Base-by-base conservation (phyloP, 2,888 invertebrate species). In the Sericinus montela region DNA sequence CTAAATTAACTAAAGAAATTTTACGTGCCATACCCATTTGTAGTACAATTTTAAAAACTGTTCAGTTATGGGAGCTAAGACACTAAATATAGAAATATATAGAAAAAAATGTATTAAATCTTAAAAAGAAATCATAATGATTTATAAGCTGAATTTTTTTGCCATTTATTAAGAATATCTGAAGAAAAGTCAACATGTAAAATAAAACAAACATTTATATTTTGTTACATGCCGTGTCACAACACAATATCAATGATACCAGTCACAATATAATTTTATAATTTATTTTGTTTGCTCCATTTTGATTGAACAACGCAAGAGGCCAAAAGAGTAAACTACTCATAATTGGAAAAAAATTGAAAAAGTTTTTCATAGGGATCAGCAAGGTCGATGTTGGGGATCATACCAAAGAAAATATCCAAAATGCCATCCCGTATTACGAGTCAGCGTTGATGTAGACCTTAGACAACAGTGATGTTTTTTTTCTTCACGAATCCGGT, bases 381-480 rank as follows among this genome's bases (percentile, higher is more conserved):
- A 23, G 15, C 9, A 30, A 16, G 32, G 50, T 44, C 32, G 13
- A 11, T 23, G 39, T 38, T 58, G 63, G 68, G 69, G 65, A 71
- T 69, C 70, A 76, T 69, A 25, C 25, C 25, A 25, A 25, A 25
- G 25, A 1, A 25, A 25, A 8, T 25, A 72, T 74, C 65, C 64
- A 73, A 80, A 78, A 79, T 79, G 83, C 80, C 80, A 75, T 74
- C 72, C 72, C 72, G 69, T 77, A 75, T 65, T 70, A 74, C 69
- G 74, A 77, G 73, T 76, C 71, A 72, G 75, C 69, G 67, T 69
- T 63, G 59, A 61, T 63, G 64, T 46, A 49, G 59, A 47, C 49
- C 49, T 59, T 53, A 49, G 58, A 50, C 47, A 54, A 57, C 45
- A 56, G 45, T 19, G 37, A 32, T 35, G 52, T 42, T 45, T 51